phyloP scores from a whole-genome alignment of 2,797 vertebrate genomes.

The Myripristis jacobus region DNA sequence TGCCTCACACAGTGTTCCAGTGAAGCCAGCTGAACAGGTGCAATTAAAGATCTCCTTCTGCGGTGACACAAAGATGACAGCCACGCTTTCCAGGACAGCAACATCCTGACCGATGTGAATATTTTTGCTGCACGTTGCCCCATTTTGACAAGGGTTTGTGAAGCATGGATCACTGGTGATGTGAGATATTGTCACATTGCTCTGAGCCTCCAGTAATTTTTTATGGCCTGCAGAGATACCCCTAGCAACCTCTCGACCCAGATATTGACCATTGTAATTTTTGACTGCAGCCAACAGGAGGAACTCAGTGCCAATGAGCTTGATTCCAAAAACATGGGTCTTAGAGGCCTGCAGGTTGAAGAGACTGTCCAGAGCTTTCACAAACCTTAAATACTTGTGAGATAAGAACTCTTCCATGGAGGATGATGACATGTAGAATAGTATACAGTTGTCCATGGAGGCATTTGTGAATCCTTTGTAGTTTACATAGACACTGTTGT shows the following conservation, averaged over 20 bases:
- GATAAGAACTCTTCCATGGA: conserved; percentile 81
- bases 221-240: conserved; percentile 79
- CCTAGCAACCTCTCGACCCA: conserved; percentile 79
- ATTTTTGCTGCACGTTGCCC: conserved; percentile 80
- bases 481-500: conserved; percentile 84
- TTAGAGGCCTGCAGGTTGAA: conserved; percentile 86
- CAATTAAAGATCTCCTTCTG: conserved; percentile 82
- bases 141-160: conserved; percentile 77
- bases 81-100: conserved; percentile 77
- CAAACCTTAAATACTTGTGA: conserved; percentile 81
- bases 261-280: conserved; percentile 83
- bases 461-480: conserved; percentile 86
- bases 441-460: conserved; percentile 82
- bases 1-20: conserved; percentile 77
- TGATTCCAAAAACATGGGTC: conserved; percentile 85
- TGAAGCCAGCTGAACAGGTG: conserved; percentile 76
- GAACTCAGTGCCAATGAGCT: conserved; percentile 74
- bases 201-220: conserved; percentile 80
- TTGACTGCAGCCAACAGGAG: conserved; percentile 83
- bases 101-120: conserved; percentile 79
- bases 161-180: conserved; percentile 84
- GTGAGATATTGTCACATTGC: conserved; percentile 81
- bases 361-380: conserved; percentile 83
- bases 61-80: conserved; percentile 83
- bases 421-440: conserved; percentile 79